A percentile compares a stretch with the other conserved stretches of the same genome.
Conservation (phyloP, 23 tunicate genomes). For the Diplosoma virens region DNA sequence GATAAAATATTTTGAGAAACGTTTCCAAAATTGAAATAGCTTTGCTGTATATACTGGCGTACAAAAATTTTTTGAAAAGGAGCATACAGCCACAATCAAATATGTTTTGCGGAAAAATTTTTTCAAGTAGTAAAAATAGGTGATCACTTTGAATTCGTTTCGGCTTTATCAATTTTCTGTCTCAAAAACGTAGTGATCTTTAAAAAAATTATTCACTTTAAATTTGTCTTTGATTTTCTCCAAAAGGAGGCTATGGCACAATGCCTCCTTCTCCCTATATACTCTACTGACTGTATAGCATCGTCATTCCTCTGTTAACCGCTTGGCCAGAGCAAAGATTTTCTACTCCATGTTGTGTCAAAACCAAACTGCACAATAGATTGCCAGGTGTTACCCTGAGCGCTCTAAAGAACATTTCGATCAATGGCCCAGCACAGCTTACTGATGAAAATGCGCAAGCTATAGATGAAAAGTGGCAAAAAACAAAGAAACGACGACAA, state of each 20-base stretch:
- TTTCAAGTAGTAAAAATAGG: too few relatives aligned
- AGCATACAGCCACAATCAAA: too few relatives aligned
- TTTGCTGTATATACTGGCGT: neutral
- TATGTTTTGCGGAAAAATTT: too few relatives aligned
- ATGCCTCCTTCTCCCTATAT: neutral
- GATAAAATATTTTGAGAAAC: too few relatives aligned
- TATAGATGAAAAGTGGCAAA: conserved; percentile 37
- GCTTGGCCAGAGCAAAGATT: conserved; percentile 16
- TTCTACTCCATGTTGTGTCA: conserved; percentile 13
- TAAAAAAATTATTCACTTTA: too few relatives aligned
- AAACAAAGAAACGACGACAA: conserved; percentile 35
- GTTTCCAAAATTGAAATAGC: neutral
- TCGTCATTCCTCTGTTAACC: conserved; percentile 4
- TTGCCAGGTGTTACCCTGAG: too few relatives aligned
- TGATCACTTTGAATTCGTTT: too few relatives aligned
- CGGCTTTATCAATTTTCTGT: too few relatives aligned
- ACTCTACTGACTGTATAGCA: neutral
- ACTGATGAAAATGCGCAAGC: conserved; percentile 31
- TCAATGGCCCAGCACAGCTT: conserved; percentile 31
- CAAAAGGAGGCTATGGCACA: too few relatives aligned
- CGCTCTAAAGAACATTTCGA: too few relatives aligned
- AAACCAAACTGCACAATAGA: conserved; percentile 6
- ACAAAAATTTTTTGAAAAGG: neutral
- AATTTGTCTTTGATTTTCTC: too few relatives aligned
- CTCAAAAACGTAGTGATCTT: too few relatives aligned